Conservation (phyloP, 2,797 vertebrate species). For the Novumbra hubbsi region DNA sequence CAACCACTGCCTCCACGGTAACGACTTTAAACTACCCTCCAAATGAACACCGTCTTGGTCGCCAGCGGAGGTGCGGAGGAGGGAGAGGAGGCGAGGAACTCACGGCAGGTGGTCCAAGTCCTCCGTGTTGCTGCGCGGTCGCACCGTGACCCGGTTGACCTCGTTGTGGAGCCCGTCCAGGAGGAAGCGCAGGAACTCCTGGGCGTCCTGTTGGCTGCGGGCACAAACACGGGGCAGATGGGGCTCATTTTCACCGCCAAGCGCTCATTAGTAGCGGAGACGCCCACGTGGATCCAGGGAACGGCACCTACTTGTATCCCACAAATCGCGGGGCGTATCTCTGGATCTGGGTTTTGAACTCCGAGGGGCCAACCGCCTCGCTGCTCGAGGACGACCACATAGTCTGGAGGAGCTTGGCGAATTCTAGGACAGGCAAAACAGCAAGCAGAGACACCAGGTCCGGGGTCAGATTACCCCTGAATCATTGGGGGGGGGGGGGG, state of each 20-base stretch:
- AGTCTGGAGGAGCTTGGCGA: constrained; percentile 94
- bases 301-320: constrained; percentile 89
- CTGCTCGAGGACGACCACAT: constrained; percentile 91
- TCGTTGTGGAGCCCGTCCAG: constrained; percentile 95
- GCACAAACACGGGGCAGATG: not conserved
- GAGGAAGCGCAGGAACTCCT: constrained; percentile 96
- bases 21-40: not conserved
- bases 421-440: constrained; percentile 74
- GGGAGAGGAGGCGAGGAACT: constrained; percentile 56
- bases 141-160: constrained; percentile 88
- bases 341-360: constrained; percentile 99
- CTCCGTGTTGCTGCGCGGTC: constrained; percentile 79
- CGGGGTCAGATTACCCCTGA: not conserved
- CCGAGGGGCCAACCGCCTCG: constrained; percentile 91
- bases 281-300: not conserved
- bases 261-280: not conserved
- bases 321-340: constrained; percentile 96
- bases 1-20: not conserved
- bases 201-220: constrained; percentile 92
- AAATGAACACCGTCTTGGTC: not conserved
- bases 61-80: not conserved
- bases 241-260: not conserved
- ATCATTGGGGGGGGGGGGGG: not conserved
- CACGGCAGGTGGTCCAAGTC: constrained; percentile 91
- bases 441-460: not conserved